Conservation (phyloP, 92 coral and sea anemone species). For the Anthopleura xanthogrammica region DNA sequence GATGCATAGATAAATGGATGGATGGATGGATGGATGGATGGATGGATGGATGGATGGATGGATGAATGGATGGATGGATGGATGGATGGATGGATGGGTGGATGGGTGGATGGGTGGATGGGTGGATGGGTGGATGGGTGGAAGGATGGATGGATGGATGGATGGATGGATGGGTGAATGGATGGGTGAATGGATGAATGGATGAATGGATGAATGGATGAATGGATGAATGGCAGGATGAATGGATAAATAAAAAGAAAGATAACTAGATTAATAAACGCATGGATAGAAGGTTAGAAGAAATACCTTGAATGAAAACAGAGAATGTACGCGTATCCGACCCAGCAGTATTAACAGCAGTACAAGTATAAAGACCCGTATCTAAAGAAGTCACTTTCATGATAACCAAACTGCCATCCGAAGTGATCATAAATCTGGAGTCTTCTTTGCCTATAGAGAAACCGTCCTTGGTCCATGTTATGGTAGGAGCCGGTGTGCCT, state of each 20-base stretch:
- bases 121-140: too few relatives aligned
- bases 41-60: too few relatives aligned
- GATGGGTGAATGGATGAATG: background rate
- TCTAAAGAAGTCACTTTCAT: constrained; percentile 10
- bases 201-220: too few relatives aligned
- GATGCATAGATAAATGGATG: too few relatives aligned
- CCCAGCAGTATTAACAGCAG: constrained; percentile 62
- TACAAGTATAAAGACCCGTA: constrained; percentile 56
- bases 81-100: too few relatives aligned
- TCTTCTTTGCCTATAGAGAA: constrained; percentile 32
- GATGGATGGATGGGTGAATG: too few relatives aligned
- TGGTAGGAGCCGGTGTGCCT: constrained; percentile 64
- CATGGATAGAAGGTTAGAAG: background rate
- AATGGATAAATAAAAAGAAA: background rate
- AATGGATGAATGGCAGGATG: background rate
- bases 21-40: too few relatives aligned
- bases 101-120: too few relatives aligned
- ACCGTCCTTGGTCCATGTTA: constrained; percentile 64
- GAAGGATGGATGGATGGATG: too few relatives aligned
- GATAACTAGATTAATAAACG: background rate
- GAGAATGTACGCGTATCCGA: constrained; percentile 50
- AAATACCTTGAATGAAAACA: constrained; percentile 44
- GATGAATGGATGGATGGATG: too few relatives aligned
- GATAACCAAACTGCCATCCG: constrained; percentile 54
- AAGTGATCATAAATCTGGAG: constrained; percentile 35